A percentile compares a stretch with the other conserved stretches of the same genome.
Evolutionary conservation across 1,140 invertebrate genomes (phyloP).

Genomic region (Saccostrea cuccullata): DNA sequence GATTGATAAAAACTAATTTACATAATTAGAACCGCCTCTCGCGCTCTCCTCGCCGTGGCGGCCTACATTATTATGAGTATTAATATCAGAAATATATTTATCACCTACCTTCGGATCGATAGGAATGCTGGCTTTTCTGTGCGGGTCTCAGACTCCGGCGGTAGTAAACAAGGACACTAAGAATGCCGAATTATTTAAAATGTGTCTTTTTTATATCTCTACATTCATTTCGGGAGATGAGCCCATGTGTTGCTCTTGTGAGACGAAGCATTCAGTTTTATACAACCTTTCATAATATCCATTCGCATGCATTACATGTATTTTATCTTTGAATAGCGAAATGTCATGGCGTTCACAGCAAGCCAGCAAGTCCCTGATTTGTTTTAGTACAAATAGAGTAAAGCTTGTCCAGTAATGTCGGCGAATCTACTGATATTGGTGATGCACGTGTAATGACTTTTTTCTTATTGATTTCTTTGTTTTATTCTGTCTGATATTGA

Average conservation of each 20-base stretch:
- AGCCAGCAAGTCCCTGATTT: background rate
- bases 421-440: slow-evolving; percentile 11
- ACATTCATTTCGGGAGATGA: background rate
- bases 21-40: slow-evolving; percentile 24
- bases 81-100: slow-evolving; percentile 33
- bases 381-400: background rate
- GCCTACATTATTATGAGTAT: slow-evolving; percentile 29
- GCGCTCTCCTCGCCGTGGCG: background rate
- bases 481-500: slow-evolving; percentile 19
- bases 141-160: background rate
- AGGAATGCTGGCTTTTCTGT: background rate
- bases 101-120: slow-evolving; percentile 21
- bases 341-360: slow-evolving; percentile 26
- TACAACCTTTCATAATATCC: background rate
- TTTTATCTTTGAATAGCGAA: slow-evolving; percentile 2
- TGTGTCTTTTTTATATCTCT: background rate
- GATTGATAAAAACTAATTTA: slow-evolving; percentile 37
- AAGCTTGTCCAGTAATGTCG: background rate
- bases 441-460: slow-evolving; percentile 25
- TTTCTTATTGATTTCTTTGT: slow-evolving; percentile 31
- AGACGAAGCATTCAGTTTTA: background rate
- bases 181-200: background rate
- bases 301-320: slow-evolving; percentile 33
- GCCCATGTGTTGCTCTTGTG: background rate
- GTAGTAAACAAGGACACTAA: background rate